A percentile compares a stretch with the other conserved stretches of the same genome.
Evolutionary conservation across 2,797 vertebrate species (phyloP).

Genomic region (Esox lucius): DNA sequence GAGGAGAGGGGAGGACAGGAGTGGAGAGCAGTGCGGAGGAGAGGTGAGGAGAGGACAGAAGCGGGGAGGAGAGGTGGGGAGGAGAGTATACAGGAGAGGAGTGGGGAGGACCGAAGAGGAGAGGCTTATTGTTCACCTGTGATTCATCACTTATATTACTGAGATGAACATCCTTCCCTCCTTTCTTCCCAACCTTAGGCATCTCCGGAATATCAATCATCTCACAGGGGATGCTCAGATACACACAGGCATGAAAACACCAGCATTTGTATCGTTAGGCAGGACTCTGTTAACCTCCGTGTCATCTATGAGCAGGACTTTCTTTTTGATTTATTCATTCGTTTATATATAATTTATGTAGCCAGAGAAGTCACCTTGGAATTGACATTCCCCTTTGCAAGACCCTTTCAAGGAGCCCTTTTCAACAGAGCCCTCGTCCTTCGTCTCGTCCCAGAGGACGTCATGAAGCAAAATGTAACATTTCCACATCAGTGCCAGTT

Average conservation of each 20-base stretch:
- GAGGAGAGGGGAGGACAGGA: too few relatives aligned
- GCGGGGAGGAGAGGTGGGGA: too few relatives aligned
- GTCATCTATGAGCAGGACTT: not conserved
- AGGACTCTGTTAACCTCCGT: not conserved
- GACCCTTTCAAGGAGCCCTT: not conserved
- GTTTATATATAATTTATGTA: not conserved
- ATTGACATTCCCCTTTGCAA: not conserved
- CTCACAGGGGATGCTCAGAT: not conserved
- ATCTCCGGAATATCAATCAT: not conserved
- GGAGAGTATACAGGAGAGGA: too few relatives aligned
- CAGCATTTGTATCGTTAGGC: not conserved
- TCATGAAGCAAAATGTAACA: not conserved
- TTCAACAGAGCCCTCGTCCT: not conserved
- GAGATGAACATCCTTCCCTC: not conserved
- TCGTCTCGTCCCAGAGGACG: not conserved
- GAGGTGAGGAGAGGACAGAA: too few relatives aligned
- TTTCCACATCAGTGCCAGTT: not conserved
- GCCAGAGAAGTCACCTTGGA: not conserved
- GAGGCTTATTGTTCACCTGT: constrained; percentile 1
- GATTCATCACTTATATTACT: not conserved
- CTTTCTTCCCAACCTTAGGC: not conserved
- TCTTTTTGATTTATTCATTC: not conserved
- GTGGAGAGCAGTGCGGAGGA: too few relatives aligned
- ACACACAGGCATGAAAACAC: not conserved
- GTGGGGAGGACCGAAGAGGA: too few relatives aligned